These are phyloP conservation scores for Tretioscincus oriximinensis DNA, from an alignment of 2,113 vertebrate genomes.

Conservation along the genomic window DNA sequence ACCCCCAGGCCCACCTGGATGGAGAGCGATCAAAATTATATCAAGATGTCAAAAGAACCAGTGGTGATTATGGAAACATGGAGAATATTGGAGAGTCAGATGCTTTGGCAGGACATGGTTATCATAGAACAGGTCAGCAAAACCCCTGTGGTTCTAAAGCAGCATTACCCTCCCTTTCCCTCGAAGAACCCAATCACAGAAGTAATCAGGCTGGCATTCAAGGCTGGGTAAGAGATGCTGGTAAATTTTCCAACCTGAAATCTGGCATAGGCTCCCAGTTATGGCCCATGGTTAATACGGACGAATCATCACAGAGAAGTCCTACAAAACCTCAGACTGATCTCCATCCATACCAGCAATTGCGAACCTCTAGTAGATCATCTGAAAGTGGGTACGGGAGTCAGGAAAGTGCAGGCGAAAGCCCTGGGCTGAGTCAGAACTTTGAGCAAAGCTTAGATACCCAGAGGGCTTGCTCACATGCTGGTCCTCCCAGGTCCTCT, in stretches of 20 bases:
- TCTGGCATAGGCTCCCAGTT: constrained; percentile 4
- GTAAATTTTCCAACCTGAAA: constrained; percentile 18
- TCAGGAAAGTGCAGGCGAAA: constrained; percentile 43
- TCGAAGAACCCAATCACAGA: constrained; percentile 42
- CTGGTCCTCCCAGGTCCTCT: constrained; percentile 26
- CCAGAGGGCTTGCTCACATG: constrained; percentile 56
- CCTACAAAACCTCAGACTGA: constrained; percentile 29
- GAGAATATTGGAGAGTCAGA: constrained; percentile 58
- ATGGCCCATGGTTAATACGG: constrained; percentile 1
- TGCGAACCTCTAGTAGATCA: constrained; percentile 35
- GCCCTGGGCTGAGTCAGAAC: not conserved
- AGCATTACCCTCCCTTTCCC: constrained; percentile 54
- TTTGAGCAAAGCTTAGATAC: constrained; percentile 30
- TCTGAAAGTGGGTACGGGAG: constrained; percentile 21
- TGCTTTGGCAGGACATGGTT: constrained; percentile 45
- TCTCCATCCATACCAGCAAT: constrained; percentile 39
- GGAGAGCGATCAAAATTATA: constrained; percentile 65
- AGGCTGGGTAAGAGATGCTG: constrained; percentile 46
- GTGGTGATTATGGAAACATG: constrained; percentile 70
- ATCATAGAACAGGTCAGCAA: not conserved
- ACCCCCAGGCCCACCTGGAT: constrained; percentile 56
- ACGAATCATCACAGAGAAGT: constrained; percentile 30
- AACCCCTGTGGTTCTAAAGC: not conserved
- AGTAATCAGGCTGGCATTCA: constrained; percentile 32
- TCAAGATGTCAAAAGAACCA: constrained; percentile 46